A percentile compares a stretch with the other conserved stretches of the same genome.
Conservation (phyloP, 2,797 vertebrate species). For the Schizothorax lantsangensis region DNA sequence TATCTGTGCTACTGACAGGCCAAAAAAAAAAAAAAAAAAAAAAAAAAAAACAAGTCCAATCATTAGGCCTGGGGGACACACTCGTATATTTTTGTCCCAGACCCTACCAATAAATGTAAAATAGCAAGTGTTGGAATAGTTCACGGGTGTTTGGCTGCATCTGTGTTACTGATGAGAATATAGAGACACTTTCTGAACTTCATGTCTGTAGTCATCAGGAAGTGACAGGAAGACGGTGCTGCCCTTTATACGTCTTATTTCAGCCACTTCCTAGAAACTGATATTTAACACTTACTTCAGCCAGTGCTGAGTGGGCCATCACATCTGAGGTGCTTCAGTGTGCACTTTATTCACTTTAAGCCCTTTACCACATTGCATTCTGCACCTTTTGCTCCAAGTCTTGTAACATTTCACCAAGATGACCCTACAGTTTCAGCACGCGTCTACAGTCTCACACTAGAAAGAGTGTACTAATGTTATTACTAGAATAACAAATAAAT, state of each 20-base stretch:
- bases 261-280: not conserved
- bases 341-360: not conserved
- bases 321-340: not conserved
- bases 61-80: not conserved
- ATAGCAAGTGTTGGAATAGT: not conserved
- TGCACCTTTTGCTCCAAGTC: too few relatives aligned
- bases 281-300: not conserved
- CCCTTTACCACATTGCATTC: not conserved
- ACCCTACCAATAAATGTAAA: not conserved
- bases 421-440: too few relatives aligned
- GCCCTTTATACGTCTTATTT: not conserved
- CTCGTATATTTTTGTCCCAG: not conserved
- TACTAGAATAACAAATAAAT: not conserved
- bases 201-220: not conserved
- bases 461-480: too few relatives aligned
- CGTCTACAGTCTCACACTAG: too few relatives aligned
- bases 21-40: too few relatives aligned
- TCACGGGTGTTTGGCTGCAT: not conserved
- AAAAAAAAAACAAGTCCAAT: too few relatives aligned
- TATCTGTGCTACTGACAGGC: too few relatives aligned
- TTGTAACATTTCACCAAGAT: too few relatives aligned
- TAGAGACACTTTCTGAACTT: not conserved
- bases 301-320: not conserved
- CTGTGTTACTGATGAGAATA: constrained; percentile 1
- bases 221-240: not conserved